These are phyloP conservation scores for Gymnocheta viridis DNA, from an alignment of 2,888 invertebrate species.

Conservation along the genomic window DNA sequence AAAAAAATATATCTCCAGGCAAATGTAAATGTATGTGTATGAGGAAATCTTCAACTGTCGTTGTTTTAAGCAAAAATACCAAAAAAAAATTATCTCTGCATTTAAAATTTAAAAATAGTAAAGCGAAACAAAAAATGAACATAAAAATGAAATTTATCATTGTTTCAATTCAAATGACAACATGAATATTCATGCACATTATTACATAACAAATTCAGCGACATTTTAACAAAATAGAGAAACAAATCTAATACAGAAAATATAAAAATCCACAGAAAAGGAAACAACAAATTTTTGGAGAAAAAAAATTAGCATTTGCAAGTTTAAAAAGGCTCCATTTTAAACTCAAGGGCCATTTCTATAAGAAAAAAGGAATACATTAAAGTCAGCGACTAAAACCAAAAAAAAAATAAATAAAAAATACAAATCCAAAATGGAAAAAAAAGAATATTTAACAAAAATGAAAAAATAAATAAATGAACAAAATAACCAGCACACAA, in stretches of 20 bases:
- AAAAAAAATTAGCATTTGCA: constrained; percentile 50
- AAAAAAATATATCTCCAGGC: constrained; percentile 8
- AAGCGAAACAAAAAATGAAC: constrained; percentile 16
- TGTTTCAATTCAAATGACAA: constrained; percentile 69
- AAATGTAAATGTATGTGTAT: not conserved
- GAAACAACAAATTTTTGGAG: constrained; percentile 7
- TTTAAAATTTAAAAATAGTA: constrained; percentile 24
- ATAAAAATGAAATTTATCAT: constrained; percentile 67
- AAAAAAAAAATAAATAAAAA: not conserved
- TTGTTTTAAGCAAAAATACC: constrained; percentile 11
- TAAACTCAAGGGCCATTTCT: constrained; percentile 62
- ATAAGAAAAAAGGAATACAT: constrained; percentile 37
- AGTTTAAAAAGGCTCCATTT: constrained; percentile 8
- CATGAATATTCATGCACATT: constrained; percentile 69
- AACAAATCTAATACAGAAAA: constrained; percentile 48
- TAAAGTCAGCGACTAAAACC: constrained; percentile 9
- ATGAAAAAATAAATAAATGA: not conserved
- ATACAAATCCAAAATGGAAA: not conserved
- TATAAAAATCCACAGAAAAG: constrained; percentile 55
- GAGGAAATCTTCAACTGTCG: constrained; percentile 21
- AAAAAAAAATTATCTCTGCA: constrained; percentile 55
- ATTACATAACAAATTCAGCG: constrained; percentile 70
- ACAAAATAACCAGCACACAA: constrained; percentile 9
- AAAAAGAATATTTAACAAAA: constrained; percentile 33
- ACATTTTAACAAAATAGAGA: constrained; percentile 50